A percentile compares a stretch with the other conserved stretches of the same genome.
Conservation (phyloP, 2,888 invertebrate species). For the Oxycera nigricornis region DNA sequence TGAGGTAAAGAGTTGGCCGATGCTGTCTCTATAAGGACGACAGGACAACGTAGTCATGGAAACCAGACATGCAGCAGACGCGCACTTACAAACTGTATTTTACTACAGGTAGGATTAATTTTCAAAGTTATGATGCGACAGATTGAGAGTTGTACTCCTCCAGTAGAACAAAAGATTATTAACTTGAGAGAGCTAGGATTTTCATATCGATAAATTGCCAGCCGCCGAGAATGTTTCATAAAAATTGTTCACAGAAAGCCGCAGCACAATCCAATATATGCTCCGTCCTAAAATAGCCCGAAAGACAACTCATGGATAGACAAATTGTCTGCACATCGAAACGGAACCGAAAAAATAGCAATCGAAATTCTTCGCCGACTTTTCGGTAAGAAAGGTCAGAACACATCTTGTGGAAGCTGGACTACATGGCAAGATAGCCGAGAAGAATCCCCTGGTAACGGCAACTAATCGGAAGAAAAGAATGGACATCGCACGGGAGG, state of each 20-base stretch:
- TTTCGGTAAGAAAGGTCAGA: no score
- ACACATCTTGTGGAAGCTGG: no score
- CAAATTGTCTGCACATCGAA: no score
- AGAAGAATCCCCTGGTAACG: no score
- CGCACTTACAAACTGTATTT: background rate
- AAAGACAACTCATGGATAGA: background rate
- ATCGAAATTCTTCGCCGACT: no score
- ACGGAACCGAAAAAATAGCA: no score
- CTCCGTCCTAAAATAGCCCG: no score
- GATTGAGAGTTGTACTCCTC: background rate
- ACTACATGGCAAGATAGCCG: no score
- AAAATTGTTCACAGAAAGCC: background rate
- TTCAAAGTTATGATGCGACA: background rate
- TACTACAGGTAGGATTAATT: background rate
- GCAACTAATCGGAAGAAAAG: no score
- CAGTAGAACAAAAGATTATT: background rate
- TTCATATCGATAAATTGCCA: background rate
- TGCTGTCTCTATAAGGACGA: background rate
- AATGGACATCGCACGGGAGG: background rate
- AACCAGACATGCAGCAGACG: background rate
- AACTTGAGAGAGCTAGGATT: background rate
- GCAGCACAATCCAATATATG: no score
- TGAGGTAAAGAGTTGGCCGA: background rate
- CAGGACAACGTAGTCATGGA: background rate
- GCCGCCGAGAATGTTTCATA: background rate